Evolutionary conservation across 1,140 invertebrate genomes (phyloP).

Genomic region (Drosophila biarmipes): DNA sequence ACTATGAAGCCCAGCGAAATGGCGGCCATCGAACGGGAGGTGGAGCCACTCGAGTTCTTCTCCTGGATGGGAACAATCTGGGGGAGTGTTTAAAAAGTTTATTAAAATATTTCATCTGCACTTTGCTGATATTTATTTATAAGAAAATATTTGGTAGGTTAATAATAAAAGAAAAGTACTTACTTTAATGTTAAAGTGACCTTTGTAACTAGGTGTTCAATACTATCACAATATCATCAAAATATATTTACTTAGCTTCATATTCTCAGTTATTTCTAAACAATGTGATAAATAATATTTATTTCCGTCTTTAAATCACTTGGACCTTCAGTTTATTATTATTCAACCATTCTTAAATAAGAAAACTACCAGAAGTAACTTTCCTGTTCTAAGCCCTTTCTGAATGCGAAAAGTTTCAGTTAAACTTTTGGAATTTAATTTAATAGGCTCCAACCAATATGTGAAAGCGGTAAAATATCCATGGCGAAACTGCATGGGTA

Average conservation of each 20-base stretch:
- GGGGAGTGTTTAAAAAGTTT: slow-evolving; percentile 47
- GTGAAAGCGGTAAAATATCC: neutral
- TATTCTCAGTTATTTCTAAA: no score
- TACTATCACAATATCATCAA: no score
- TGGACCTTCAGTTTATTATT: no score
- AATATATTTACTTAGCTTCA: no score
- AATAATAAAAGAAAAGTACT: no score
- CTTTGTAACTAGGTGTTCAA: no score
- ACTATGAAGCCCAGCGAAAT: slow-evolving; percentile 95
- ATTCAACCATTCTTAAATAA: neutral
- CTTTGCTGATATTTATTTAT: no score
- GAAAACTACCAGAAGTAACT: neutral
- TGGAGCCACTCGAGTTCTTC: slow-evolving; percentile 90
- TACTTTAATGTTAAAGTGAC: no score
- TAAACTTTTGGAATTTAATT: neutral
- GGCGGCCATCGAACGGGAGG: slow-evolving; percentile 93
- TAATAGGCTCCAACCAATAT: neutral
- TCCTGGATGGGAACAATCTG: slow-evolving; percentile 89
- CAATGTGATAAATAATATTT: no score
- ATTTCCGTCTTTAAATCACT: no score
- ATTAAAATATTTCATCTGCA: neutral
- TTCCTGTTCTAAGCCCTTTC: neutral
- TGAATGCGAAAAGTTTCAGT: neutral
- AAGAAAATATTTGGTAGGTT: no score
- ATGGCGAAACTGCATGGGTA: neutral